Evolutionary conservation across 2,113 vertebrate genomes (phyloP).

Genomic region (Spizaetus ornatus): DNA sequence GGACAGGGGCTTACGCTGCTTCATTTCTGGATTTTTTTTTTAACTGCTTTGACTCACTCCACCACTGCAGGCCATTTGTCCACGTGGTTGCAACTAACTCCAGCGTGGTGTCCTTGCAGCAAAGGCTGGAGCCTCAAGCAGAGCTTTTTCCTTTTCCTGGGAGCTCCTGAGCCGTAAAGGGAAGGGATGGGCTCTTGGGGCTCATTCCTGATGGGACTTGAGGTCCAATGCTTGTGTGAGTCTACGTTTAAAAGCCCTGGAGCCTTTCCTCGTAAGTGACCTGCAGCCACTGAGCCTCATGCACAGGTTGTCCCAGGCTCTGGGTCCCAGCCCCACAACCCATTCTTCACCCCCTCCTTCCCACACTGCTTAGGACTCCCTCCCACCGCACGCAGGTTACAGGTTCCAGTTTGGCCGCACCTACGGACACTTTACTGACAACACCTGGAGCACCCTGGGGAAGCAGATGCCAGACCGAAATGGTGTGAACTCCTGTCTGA

Average conservation of each 20-base stretch:
- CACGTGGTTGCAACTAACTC: background rate
- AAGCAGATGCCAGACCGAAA: constrained; percentile 18
- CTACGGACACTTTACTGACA: constrained; percentile 73
- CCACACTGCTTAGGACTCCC: background rate
- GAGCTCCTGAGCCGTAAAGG: background rate
- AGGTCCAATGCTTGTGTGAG: accelerated
- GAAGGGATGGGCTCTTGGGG: background rate
- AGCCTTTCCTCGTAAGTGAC: background rate
- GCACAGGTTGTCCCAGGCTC: background rate
- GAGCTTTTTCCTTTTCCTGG: background rate
- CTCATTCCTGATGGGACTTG: background rate
- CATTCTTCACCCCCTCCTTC: background rate
- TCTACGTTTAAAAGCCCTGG: background rate
- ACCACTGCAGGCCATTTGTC: background rate
- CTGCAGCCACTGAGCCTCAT: background rate
- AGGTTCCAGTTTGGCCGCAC: constrained; percentile 75
- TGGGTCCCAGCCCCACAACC: background rate
- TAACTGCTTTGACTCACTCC: background rate
- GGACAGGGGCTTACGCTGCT: background rate
- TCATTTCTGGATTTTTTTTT: background rate
- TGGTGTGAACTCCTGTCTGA: background rate
- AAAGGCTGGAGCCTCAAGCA: background rate
- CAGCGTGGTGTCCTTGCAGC: background rate
- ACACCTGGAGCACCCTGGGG: constrained; percentile 56
- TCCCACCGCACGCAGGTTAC: constrained; percentile 51